Evolutionary conservation across 2,113 vertebrate species (phyloP).

Genomic region (Anarhynchus alexandrinus): DNA sequence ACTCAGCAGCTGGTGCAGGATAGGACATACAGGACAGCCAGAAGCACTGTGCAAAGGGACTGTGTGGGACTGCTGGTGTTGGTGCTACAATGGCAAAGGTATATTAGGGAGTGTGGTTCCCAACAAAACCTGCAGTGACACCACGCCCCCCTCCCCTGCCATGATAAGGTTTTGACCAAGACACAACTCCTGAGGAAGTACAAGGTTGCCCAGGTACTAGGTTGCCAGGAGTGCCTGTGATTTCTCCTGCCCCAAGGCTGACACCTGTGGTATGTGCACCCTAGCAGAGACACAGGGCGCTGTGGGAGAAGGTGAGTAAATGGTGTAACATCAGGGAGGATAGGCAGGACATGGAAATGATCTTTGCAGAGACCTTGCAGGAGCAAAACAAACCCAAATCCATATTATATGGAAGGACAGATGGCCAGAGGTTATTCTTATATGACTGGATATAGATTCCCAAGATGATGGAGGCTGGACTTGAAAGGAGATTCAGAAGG

Average conservation of each 20-base stretch:
- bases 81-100: not conserved
- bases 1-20: not conserved
- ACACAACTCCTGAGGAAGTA: not conserved
- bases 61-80: not conserved
- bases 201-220: not conserved
- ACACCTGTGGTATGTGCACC: not conserved
- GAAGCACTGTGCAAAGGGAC: not conserved
- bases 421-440: not conserved
- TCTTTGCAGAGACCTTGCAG: not conserved
- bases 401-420: not conserved
- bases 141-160: no score
- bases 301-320: not conserved
- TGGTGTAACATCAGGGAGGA: not conserved
- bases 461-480: not conserved
- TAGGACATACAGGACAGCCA: not conserved
- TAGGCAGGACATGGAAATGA: not conserved
- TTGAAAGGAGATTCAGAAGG: not conserved
- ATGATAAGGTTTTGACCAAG: not conserved
- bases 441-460: not conserved
- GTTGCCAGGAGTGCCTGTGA: not conserved
- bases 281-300: not conserved
- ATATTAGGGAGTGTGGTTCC: not conserved
- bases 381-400: not conserved
- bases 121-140: not conserved
- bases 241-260: not conserved